A percentile compares a stretch with the other conserved stretches of the same genome.
These are phyloP conservation scores for Julus scandinavius DNA, from an alignment of 2,888 invertebrate genomes.

Conservation along the genomic window DNA sequence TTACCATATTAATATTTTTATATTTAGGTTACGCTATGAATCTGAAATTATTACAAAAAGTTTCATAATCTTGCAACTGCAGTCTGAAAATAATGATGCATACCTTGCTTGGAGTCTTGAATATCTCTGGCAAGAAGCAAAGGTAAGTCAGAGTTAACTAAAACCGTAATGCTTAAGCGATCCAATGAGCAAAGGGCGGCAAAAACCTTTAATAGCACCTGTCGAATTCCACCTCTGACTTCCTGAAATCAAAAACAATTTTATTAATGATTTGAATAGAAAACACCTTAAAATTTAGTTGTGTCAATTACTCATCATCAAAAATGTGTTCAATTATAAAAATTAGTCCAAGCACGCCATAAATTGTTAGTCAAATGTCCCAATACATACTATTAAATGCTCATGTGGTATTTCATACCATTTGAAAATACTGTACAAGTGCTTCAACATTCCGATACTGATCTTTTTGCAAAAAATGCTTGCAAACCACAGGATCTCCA, in stretches of 20 bases:
- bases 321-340: no score
- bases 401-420: constrained; percentile 77
- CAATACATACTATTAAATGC: not conserved
- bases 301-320: not conserved
- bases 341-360: no score
- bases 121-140: constrained; percentile 85
- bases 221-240: constrained; percentile 71
- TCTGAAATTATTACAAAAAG: no score
- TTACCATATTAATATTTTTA: no score
- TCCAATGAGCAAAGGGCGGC: constrained; percentile 89
- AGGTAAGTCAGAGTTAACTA: constrained; percentile 88
- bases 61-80: no score
- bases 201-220: constrained; percentile 84
- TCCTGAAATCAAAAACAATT: constrained; percentile 39
- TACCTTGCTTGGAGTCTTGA: constrained; percentile 60
- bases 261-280: not conserved
- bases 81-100: not conserved
- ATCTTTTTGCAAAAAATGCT: constrained; percentile 84
- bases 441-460: constrained; percentile 85
- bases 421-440: constrained; percentile 93
- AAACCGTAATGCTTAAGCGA: constrained; percentile 80
- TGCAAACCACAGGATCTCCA: constrained; percentile 88
- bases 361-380: constrained; percentile 62
- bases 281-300: not conserved
- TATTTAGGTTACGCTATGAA: no score